Percentiles rank a stretch among this genome's conserved stretches.
Evolutionary conservation across 2,888 invertebrate genomes (phyloP).

Genomic region (Stenoptilia bipunctidactyla): DNA sequence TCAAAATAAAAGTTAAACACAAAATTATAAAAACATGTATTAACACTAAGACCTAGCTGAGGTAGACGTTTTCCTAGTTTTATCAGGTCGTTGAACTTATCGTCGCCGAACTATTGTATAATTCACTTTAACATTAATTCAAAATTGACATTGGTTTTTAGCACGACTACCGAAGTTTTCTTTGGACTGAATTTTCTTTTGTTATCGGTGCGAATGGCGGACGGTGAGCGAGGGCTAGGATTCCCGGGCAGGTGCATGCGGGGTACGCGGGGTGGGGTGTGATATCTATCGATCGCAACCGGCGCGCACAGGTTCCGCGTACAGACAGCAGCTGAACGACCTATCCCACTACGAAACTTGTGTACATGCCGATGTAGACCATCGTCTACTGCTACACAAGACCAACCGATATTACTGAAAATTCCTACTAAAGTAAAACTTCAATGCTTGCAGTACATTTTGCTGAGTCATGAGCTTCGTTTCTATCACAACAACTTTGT

Average conservation of each 20-base stretch:
- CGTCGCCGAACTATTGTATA: constrained; percentile 45
- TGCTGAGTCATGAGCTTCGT: constrained; percentile 16
- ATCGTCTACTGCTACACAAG: no score
- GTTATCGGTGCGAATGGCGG: constrained; percentile 23
- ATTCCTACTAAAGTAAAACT: no score
- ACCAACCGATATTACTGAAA: no score
- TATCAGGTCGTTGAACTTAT: constrained; percentile 32
- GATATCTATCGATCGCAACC: constrained; percentile 57
- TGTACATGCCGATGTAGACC: no score
- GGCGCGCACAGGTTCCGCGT: constrained; percentile 46
- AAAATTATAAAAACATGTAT: constrained; percentile 23
- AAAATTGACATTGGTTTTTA: constrained; percentile 26
- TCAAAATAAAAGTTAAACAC: constrained; percentile 45
- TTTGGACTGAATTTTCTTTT: constrained; percentile 23
- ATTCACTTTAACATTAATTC: background rate
- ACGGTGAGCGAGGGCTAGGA: constrained; percentile 30
- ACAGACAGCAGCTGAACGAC: constrained; percentile 26
- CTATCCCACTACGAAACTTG: background rate
- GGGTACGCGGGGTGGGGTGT: constrained; percentile 33
- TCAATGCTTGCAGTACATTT: background rate
- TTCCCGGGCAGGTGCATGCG: constrained; percentile 37
- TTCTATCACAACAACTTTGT: constrained; percentile 37
- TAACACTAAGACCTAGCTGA: constrained; percentile 31
- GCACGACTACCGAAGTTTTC: constrained; percentile 23
- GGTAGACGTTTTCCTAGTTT: constrained; percentile 29